phyloP scores from a whole-genome alignment of 2,888 invertebrate genomes.

The Mongoloraphidia duomilia region DNA sequence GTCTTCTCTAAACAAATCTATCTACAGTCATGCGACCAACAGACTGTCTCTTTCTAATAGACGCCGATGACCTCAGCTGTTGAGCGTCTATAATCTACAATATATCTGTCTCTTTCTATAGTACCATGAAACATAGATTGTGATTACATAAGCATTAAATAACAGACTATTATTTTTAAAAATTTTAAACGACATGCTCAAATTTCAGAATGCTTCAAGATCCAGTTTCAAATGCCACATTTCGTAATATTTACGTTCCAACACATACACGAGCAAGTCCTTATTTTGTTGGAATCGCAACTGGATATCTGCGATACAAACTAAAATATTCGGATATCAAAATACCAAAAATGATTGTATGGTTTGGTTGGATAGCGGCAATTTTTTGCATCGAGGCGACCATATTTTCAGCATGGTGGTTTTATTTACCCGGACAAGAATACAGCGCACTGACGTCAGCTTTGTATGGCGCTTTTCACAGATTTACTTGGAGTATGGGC shows the following conservation, averaged over 20 bases:
- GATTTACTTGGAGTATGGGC: constrained; percentile 22
- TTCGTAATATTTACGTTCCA: constrained; percentile 22
- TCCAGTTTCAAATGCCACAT: constrained; percentile 20
- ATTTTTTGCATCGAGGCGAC: constrained; percentile 17
- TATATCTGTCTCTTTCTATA: constrained; percentile 8
- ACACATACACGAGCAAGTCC: constrained; percentile 23
- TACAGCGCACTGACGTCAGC: constrained; percentile 20
- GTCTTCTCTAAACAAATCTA: too few relatives aligned
- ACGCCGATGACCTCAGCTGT: too few relatives aligned
- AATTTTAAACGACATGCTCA: too few relatives aligned
- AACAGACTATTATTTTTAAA: too few relatives aligned
- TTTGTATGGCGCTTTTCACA: constrained; percentile 23
- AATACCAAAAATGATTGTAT: constrained; percentile 16
- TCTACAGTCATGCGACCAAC: too few relatives aligned
- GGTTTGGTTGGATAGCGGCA: constrained; percentile 20
- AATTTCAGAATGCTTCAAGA: constrained; percentile 20
- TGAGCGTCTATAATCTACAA: too few relatives aligned
- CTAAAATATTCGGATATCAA: constrained; percentile 18
- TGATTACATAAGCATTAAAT: too few relatives aligned
- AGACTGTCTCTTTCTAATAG: not conserved
- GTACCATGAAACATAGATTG: too few relatives aligned
- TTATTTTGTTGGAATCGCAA: constrained; percentile 23
- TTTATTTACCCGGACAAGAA: constrained; percentile 19
- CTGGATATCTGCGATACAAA: constrained; percentile 22
- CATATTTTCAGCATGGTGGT: constrained; percentile 21